Evolutionary conservation across 2,888 invertebrate genomes (phyloP), one percentile per base, ranked within the genome.

Genomic region (Dicyrtoma fusca): DNA sequence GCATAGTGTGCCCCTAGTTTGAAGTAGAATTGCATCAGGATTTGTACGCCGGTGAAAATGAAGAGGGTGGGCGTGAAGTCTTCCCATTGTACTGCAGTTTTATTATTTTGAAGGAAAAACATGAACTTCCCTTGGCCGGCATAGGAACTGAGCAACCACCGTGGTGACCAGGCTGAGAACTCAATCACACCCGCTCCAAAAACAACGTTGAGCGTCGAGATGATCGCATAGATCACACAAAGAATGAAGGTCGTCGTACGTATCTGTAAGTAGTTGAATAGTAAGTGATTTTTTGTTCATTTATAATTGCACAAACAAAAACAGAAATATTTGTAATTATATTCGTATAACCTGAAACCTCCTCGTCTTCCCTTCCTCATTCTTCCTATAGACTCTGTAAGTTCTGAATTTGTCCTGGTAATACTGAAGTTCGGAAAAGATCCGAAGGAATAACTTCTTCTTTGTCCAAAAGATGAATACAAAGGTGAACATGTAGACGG

Each of bases 1-100:
- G 68, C 49, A 42, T 68, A 68, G 26, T 68, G 68, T 8, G 68
- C 68, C 13, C 68, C 68, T 1, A 68, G 25, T 21, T 68, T 68
- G 26, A 53, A 68, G 25, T 68, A 68, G 19, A 68, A 68, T 19
- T 68, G 68, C 23, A 55, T 34, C 8, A 53, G 13, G 10, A 68
- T 34, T 25, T 68, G 68, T 4, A 55, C n/a, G 17, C n/a, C 21
- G n/a, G 68, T 68, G 14, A 68, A 51, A 42, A 53, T 11, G 6
- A n/a, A 68, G 17, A 68, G 13, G 6, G 34, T 8, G 1, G 51
- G 26, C 1, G 26, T 14, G n/a, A 68, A 26, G 6, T 53, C 55
- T 21, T 55, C 34, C 17, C 47, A 21, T 1, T 10, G 1, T 1
- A 47, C 47, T 14, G 26, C 25, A 25, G 53, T 68, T 17, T 34